A percentile compares a stretch with the other conserved stretches of the same genome.
Conservation (phyloP, 2,113 vertebrate species). For the Progne subis region DNA sequence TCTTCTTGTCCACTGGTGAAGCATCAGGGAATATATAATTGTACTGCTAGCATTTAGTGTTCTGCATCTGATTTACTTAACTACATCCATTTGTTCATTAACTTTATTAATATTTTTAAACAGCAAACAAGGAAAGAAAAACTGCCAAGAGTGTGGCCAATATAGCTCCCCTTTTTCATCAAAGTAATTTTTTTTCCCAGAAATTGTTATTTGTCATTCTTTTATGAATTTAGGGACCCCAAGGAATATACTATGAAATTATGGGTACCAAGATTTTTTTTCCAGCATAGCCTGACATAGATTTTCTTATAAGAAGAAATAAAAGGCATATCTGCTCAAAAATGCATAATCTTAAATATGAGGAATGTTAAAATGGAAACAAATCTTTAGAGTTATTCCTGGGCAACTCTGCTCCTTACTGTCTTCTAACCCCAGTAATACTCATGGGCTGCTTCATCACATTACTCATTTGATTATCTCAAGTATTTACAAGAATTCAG, state of each 20-base stretch:
- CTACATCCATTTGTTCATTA: not conserved
- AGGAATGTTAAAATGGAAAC: not conserved
- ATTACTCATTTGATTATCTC: not conserved
- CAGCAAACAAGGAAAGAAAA: not conserved
- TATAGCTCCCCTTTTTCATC: accelerated
- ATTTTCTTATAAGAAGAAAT: not conserved
- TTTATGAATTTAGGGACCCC: not conserved
- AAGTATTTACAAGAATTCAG: not conserved
- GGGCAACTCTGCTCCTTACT: not conserved
- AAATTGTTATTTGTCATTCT: not conserved
- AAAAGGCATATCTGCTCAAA: not conserved
- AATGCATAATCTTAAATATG: not conserved
- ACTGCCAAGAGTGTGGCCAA: not conserved
- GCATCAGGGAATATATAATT: not conserved
- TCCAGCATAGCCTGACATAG: not conserved
- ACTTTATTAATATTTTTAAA: not conserved
- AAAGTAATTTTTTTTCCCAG: not conserved
- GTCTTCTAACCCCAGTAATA: not conserved
- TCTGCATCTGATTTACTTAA: not conserved
- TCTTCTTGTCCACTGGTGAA: not conserved
- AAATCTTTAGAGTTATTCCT: not conserved
- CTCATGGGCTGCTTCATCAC: accelerated
- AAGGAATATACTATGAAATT: not conserved
- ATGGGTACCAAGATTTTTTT: not conserved
- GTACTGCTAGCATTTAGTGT: not conserved